Conservation (phyloP, 2,888 invertebrate genomes). For the Mythimna loreyi region DNA sequence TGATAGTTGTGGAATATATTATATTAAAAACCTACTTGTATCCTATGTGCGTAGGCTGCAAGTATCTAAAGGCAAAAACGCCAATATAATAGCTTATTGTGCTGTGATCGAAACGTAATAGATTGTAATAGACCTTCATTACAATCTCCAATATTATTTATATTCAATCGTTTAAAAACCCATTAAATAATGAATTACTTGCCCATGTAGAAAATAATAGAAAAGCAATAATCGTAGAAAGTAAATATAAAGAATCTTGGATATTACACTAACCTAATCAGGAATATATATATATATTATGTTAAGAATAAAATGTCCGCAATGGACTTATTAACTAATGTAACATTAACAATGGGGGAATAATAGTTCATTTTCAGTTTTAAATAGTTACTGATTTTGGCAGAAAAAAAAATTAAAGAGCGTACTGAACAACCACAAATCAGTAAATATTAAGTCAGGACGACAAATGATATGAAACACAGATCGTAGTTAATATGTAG, state of each 20-base stretch:
- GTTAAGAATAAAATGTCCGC: too few relatives aligned
- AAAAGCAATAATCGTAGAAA: background rate
- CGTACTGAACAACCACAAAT: background rate
- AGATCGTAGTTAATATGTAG: too few relatives aligned
- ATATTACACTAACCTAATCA: background rate
- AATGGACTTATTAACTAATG: too few relatives aligned
- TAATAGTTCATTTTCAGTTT: too few relatives aligned
- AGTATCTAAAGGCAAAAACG: background rate
- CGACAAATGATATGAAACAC: too few relatives aligned
- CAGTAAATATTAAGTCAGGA: too few relatives aligned
- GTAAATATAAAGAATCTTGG: background rate
- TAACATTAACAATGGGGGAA: too few relatives aligned
- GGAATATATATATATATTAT: too few relatives aligned
- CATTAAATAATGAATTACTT: constrained; percentile 15
- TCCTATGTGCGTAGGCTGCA: background rate
- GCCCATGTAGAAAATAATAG: constrained; percentile 11
- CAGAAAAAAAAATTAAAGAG: background rate
- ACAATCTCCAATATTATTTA: constrained; percentile 17
- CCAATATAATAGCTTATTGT: constrained; percentile 17
- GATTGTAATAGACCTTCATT: constrained; percentile 22
- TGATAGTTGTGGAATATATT: too few relatives aligned
- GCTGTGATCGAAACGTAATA: background rate
- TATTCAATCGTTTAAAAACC: constrained; percentile 14
- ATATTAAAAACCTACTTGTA: too few relatives aligned
- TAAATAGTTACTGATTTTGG: too few relatives aligned